A percentile compares a stretch with the other conserved stretches of the same genome.
Evolutionary conservation across 2,888 invertebrate species (phyloP).

Genomic region (Epirrhoe alternata): DNA sequence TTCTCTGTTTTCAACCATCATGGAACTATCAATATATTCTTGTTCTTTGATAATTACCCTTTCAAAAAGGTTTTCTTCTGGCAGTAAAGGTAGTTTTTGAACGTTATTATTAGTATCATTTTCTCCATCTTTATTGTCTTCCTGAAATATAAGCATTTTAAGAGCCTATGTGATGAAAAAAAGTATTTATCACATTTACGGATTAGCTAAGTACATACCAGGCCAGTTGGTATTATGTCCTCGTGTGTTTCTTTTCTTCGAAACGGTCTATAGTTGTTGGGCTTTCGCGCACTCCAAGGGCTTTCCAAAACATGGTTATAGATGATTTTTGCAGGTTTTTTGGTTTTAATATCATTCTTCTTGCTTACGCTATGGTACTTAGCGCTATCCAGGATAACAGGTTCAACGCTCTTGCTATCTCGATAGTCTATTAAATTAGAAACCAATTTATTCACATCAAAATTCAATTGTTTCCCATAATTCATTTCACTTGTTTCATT

Average conservation of each 20-base stretch:
- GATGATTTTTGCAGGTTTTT: slow-evolving; percentile 52
- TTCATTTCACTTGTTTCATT: neutral
- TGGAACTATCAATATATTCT: slow-evolving; percentile 19
- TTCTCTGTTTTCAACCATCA: slow-evolving; percentile 32
- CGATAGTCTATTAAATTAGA: slow-evolving; percentile 7
- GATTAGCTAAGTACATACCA: slow-evolving; percentile 40
- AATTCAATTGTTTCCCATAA: slow-evolving; percentile 1
- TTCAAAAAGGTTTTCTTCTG: slow-evolving; percentile 22
- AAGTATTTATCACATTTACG: neutral
- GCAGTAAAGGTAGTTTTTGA: slow-evolving; percentile 30
- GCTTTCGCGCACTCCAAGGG: slow-evolving; percentile 83
- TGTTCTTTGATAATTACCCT: slow-evolving; percentile 23
- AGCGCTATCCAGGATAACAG: neutral
- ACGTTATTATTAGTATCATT: slow-evolving; percentile 67
- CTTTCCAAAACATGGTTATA: slow-evolving; percentile 83
- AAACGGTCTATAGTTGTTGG: slow-evolving; percentile 66
- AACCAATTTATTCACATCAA: slow-evolving; percentile 7
- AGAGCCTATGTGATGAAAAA: slow-evolving; percentile 6
- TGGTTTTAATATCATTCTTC: slow-evolving; percentile 19
- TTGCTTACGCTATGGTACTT: slow-evolving; percentile 22
- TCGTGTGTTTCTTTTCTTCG: slow-evolving; percentile 54
- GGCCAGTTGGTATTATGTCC: slow-evolving; percentile 31
- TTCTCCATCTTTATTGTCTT: slow-evolving; percentile 27
- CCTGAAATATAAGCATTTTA: slow-evolving; percentile 48
- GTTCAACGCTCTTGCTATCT: neutral